These are phyloP conservation scores for Pelvicachromis taeniatus DNA, from an alignment of 2,113 vertebrate genomes.

Conservation along the genomic window DNA sequence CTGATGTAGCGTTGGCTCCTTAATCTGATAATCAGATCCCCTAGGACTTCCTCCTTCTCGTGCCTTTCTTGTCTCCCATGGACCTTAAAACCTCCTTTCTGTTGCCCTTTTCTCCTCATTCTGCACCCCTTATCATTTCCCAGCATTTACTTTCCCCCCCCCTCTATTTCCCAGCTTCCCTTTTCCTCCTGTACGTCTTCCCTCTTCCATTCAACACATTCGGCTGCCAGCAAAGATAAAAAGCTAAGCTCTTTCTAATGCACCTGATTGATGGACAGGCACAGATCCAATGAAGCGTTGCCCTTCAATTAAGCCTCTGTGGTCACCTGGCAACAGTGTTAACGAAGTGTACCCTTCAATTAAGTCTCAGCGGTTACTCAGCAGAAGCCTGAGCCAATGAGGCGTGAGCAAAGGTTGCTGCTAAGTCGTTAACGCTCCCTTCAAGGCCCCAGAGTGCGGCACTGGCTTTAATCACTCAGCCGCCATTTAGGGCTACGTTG, in stretches of 20 bases:
- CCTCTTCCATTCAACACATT: neutral
- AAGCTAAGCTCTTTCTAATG: neutral
- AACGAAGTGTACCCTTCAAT: constrained; percentile 35
- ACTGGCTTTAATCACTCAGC: constrained; percentile 11
- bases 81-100: neutral
- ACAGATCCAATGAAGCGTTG: neutral
- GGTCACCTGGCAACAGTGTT: constrained; percentile 39
- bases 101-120: neutral
- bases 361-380: constrained; percentile 23
- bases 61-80: neutral
- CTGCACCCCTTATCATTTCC: neutral
- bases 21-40: constrained; percentile 56
- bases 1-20: constrained; percentile 39
- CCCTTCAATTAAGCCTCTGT: constrained; percentile 21
- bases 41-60: neutral
- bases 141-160: neutral
- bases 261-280: constrained; percentile 37
- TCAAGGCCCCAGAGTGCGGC: neutral
- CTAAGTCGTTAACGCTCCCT: constrained; percentile 1
- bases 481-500: neutral
- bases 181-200: neutral
- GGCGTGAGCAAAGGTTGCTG: constrained; percentile 2
- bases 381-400: constrained; percentile 28
- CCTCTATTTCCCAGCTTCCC: neutral
- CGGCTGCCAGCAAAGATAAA: neutral